These are phyloP conservation scores for Melanotaenia duboulayi DNA, from an alignment of 2,113 vertebrate species.

Conservation along the genomic window DNA sequence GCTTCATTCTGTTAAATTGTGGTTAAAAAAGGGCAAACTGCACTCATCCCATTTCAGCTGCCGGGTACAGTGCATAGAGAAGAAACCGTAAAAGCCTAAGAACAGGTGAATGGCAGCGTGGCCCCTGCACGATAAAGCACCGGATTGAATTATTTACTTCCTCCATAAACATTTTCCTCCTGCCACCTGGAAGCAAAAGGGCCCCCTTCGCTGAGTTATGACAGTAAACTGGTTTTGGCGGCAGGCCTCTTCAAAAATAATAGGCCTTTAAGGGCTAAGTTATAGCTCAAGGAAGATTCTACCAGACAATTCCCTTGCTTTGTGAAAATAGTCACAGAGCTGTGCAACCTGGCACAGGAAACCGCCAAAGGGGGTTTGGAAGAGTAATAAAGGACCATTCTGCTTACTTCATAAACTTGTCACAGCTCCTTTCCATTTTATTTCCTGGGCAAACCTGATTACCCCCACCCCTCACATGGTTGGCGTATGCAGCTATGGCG, in stretches of 20 bases:
- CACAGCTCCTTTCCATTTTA: slow-evolving; percentile 90
- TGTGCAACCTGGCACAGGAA: slow-evolving; percentile 62
- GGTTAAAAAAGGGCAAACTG: slow-evolving; percentile 54
- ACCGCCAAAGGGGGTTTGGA: slow-evolving; percentile 32
- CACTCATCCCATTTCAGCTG: slow-evolving; percentile 9
- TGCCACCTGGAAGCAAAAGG: slow-evolving; percentile 73
- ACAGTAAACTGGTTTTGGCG: slow-evolving; percentile 65
- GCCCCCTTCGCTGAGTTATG: slow-evolving; percentile 58
- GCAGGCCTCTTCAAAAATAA: slow-evolving; percentile 65
- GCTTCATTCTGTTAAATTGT: slow-evolving; percentile 40
- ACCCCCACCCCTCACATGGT: slow-evolving; percentile 78
- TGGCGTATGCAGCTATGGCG: slow-evolving; percentile 83
- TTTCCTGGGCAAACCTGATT: slow-evolving; percentile 91
- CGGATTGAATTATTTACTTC: slow-evolving; percentile 70
- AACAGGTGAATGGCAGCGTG: slow-evolving; percentile 53
- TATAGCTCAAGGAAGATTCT: slow-evolving; percentile 59
- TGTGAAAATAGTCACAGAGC: slow-evolving; percentile 25
- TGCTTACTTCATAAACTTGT: slow-evolving; percentile 97
- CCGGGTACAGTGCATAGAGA: neutral
- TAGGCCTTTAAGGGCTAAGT: slow-evolving; percentile 68
- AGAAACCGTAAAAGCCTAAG: neutral
- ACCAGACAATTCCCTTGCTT: slow-evolving; percentile 50
- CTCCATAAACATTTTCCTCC: slow-evolving; percentile 79
- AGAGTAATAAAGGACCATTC: slow-evolving; percentile 90
- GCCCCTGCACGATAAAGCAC: slow-evolving; percentile 72